A percentile compares a stretch with the other conserved stretches of the same genome.
Conservation (phyloP, 2,888 invertebrate species). For the Drosophila anomalata region DNA sequence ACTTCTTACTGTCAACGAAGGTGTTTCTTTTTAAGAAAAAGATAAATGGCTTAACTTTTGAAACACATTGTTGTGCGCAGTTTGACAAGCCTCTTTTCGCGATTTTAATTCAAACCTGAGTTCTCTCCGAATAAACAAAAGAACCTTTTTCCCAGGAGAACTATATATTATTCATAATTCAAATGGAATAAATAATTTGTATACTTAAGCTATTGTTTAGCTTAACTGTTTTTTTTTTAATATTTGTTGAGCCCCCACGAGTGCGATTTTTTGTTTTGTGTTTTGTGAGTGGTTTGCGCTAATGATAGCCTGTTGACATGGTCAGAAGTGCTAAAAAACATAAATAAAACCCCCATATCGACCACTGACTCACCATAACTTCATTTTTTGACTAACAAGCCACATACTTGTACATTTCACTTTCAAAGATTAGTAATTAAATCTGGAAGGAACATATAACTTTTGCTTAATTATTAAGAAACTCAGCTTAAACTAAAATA, state of each 20-base stretch:
- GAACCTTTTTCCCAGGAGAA: background rate
- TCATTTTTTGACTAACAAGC: conserved; percentile 10
- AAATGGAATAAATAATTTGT: conserved; percentile 10
- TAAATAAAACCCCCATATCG: conserved; percentile 7
- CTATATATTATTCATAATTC: background rate
- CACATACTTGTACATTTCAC: background rate
- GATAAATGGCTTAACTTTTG: background rate
- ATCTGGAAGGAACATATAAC: background rate
- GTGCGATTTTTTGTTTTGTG: conserved; percentile 4
- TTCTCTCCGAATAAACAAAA: background rate
- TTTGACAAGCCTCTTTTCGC: conserved; percentile 4
- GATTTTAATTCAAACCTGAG: background rate
- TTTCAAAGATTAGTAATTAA: conserved; percentile 1
- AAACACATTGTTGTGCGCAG: conserved; percentile 1
- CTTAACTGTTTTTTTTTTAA: background rate
- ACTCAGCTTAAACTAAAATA: background rate
- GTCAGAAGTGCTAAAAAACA: conserved; percentile 28
- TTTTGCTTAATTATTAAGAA: background rate
- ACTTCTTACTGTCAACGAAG: background rate
- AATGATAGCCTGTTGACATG: conserved; percentile 3
- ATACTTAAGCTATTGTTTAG: background rate
- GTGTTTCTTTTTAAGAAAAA: background rate
- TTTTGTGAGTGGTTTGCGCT: conserved; percentile 17
- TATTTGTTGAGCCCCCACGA: too few relatives aligned
- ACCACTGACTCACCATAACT: conserved; percentile 8